phyloP scores from a whole-genome alignment of 2,888 invertebrate species.

The Leptogaster cylindrica region DNA sequence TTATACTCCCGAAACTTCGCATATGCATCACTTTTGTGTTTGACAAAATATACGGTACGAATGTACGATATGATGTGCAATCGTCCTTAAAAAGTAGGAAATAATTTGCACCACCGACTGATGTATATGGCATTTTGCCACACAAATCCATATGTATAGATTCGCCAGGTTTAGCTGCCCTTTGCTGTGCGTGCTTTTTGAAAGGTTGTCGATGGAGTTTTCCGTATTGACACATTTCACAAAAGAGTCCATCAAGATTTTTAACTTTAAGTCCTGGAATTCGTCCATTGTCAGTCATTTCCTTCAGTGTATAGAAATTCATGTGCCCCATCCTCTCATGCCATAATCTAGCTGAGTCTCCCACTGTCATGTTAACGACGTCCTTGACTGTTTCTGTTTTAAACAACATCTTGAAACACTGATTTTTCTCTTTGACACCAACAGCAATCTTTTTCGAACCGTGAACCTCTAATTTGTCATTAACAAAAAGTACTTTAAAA shows the following conservation, averaged over 20 bases:
- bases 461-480: slow-evolving; percentile 43
- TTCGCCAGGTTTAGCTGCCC: slow-evolving; percentile 40
- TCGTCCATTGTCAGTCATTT: slow-evolving; percentile 15
- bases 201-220: slow-evolving; percentile 40
- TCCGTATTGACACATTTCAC: slow-evolving; percentile 39
- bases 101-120: slow-evolving; percentile 49
- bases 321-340: slow-evolving; percentile 49
- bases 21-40: neutral
- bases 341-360: slow-evolving; percentile 34
- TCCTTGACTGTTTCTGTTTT: slow-evolving; percentile 19
- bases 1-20: neutral
- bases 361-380: slow-evolving; percentile 30
- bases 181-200: slow-evolving; percentile 21
- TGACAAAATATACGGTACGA: neutral
- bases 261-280: slow-evolving; percentile 13
- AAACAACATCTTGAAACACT: slow-evolving; percentile 42
- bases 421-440: slow-evolving; percentile 43
- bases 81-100: slow-evolving; percentile 49
- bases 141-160: slow-evolving; percentile 48
- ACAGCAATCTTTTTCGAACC: slow-evolving; percentile 46
- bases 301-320: slow-evolving; percentile 44
- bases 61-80: slow-evolving; percentile 45
- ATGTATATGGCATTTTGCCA: slow-evolving; percentile 47
- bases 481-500: slow-evolving; percentile 45
- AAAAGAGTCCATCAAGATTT: slow-evolving; percentile 11